phyloP scores from a whole-genome alignment of 2,797 vertebrate species.

The Gymnopithys bicolor region DNA sequence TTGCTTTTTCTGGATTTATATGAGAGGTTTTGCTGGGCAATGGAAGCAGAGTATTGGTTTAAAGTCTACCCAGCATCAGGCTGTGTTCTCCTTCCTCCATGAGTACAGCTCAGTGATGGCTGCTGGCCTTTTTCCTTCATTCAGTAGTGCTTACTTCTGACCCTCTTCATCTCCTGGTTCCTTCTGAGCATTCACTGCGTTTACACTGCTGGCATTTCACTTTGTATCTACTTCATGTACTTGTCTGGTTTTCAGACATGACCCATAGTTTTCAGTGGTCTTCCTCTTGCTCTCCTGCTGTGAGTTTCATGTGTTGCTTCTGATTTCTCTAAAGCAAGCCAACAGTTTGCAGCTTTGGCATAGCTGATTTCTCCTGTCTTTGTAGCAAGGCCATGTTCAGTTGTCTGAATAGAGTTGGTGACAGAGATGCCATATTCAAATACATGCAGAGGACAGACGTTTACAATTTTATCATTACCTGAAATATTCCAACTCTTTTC shows the following conservation, averaged over 20 bases:
- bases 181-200: neutral
- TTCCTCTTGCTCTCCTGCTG: neutral
- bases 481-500: neutral
- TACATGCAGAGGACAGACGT: neutral
- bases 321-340: neutral
- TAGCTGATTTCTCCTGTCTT: neutral
- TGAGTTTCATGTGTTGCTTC: neutral
- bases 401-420: neutral
- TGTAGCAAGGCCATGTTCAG: neutral
- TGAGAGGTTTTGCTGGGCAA: neutral
- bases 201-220: neutral
- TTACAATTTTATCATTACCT: neutral
- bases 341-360: neutral
- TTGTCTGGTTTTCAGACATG: neutral
- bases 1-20: neutral
- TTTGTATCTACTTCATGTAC: neutral
- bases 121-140: neutral
- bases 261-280: neutral
- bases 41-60: neutral
- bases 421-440: neutral
- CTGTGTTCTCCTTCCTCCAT: neutral
- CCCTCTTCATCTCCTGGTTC: neutral
- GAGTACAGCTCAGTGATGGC: neutral
- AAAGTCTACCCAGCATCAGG: neutral
- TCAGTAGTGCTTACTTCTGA: neutral